These are phyloP conservation scores for Diaprepes abbreviatus DNA, from an alignment of 2,888 invertebrate genomes.

Conservation along the genomic window DNA sequence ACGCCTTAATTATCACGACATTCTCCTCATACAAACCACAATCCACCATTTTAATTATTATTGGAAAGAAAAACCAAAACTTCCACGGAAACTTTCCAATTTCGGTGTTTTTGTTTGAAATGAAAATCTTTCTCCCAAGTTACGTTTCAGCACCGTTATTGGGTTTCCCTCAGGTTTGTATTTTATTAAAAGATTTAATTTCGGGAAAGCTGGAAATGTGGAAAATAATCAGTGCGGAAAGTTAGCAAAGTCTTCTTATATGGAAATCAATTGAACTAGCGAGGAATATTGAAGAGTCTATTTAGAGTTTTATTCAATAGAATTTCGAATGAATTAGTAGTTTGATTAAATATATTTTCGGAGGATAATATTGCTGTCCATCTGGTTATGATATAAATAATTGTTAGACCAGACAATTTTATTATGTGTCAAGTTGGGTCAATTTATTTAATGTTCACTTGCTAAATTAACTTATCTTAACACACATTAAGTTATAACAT, in stretches of 20 bases:
- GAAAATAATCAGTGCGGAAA: not conserved
- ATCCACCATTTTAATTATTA: not conserved
- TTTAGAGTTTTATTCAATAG: not conserved
- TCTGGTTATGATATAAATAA: too few relatives aligned
- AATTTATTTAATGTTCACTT: too few relatives aligned
- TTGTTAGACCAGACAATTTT: too few relatives aligned
- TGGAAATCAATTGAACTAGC: not conserved
- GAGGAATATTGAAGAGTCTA: not conserved
- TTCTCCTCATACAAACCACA: not conserved
- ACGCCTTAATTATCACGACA: not conserved
- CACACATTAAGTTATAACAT: too few relatives aligned
- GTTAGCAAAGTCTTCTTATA: not conserved
- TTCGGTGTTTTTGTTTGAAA: constrained; percentile 1
- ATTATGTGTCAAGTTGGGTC: too few relatives aligned
- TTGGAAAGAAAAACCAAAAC: not conserved
- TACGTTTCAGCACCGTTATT: not conserved
- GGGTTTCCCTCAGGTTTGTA: not conserved
- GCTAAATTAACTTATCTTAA: too few relatives aligned
- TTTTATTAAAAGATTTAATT: not conserved
- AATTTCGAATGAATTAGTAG: too few relatives aligned
- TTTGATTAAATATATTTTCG: too few relatives aligned
- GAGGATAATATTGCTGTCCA: too few relatives aligned
- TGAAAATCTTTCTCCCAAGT: not conserved
- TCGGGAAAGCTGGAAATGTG: not conserved
- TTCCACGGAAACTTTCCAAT: not conserved